Evolutionary conservation across 1,140 invertebrate species (phyloP).

Genomic region (Diabrotica virgifera): DNA sequence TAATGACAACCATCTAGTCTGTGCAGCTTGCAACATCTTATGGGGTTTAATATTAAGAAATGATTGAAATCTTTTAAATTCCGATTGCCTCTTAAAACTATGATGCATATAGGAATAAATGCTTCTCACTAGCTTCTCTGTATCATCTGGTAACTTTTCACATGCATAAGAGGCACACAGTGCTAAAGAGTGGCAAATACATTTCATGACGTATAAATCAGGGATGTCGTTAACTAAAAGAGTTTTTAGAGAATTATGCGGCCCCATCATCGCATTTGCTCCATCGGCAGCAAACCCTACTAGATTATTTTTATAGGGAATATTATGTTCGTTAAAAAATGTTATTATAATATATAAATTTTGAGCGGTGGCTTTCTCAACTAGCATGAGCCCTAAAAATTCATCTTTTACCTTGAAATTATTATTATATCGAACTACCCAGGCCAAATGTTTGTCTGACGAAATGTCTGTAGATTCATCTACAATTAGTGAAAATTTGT

Average conservation of each 20-base stretch:
- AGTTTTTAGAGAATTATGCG: conserved; percentile 39
- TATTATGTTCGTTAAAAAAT: conserved; percentile 41
- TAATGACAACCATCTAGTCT: conserved; percentile 38
- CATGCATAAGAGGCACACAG: conserved; percentile 26
- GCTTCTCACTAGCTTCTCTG: conserved; percentile 27
- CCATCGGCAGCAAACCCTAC: conserved; percentile 47
- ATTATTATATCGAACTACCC: conserved; percentile 4
- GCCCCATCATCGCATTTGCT: conserved; percentile 45
- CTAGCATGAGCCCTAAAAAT: conserved; percentile 38
- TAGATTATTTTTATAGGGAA: conserved; percentile 44
- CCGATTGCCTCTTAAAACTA: conserved; percentile 35
- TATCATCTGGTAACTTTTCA: conserved; percentile 19
- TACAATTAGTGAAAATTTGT: conserved; percentile 12
- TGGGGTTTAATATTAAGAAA: conserved; percentile 37
- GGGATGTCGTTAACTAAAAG: conserved; percentile 16
- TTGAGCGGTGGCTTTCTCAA: conserved; percentile 37
- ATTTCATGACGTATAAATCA: conserved; percentile 14
- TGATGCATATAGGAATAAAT: conserved; percentile 36
- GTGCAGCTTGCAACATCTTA: conserved; percentile 33
- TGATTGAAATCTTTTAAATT: conserved; percentile 34
- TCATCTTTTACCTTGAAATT: conserved; percentile 36
- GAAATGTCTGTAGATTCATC: conserved; percentile 18
- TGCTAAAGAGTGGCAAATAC: conserved; percentile 21
- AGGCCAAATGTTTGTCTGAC: conserved; percentile 11
- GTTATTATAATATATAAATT: conserved; percentile 33